Conservation (phyloP, 2,113 vertebrate genomes). For the Romanogobio albipinnatus region DNA sequence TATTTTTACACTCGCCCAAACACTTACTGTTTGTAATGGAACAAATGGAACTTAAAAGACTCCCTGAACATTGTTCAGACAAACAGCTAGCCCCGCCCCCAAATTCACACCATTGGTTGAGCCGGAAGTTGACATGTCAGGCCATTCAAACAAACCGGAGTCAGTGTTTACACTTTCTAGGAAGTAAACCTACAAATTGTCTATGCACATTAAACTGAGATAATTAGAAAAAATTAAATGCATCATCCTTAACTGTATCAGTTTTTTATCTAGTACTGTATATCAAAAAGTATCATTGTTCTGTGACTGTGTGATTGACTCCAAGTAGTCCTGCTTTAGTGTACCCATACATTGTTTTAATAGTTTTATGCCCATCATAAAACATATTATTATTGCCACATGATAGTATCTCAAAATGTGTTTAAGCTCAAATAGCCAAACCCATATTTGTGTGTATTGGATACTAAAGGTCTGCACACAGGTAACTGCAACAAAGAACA, state of each 20-base stretch:
- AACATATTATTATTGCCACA: conserved; percentile 10
- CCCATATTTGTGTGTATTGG: neutral
- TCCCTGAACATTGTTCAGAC: neutral
- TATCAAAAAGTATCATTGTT: neutral
- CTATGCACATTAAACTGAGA: neutral
- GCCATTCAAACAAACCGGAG: neutral
- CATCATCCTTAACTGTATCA: neutral
- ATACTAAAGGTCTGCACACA: conserved; percentile 1
- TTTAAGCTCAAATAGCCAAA: conserved; percentile 22
- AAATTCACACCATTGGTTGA: neutral
- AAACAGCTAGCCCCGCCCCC: neutral
- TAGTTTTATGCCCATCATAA: conserved; percentile 3
- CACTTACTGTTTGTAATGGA: neutral
- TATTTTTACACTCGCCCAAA: neutral
- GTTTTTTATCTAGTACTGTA: neutral
- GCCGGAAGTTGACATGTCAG: neutral
- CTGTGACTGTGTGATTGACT: neutral
- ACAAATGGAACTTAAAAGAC: neutral
- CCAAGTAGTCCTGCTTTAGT: neutral
- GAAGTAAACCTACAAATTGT: neutral
- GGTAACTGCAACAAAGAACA: neutral
- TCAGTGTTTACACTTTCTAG: neutral
- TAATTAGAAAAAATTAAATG: neutral
- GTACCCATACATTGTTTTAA: conserved; percentile 16
- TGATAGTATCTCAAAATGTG: neutral